These are phyloP conservation scores for Nomada hirtipes DNA, from an alignment of 2,888 invertebrate species.

Conservation along the genomic window DNA sequence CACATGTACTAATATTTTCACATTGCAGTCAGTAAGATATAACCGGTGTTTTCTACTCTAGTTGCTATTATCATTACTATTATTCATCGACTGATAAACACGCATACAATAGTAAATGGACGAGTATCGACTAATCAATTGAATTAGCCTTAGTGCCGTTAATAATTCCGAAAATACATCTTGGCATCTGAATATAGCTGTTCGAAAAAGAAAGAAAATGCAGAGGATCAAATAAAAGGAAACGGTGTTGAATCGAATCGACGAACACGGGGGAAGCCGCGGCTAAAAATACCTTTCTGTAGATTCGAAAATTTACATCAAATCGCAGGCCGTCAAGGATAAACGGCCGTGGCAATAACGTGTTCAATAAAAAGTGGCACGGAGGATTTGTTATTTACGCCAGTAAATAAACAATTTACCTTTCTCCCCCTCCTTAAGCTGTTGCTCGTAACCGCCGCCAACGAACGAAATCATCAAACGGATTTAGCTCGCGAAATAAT, in stretches of 20 bases:
- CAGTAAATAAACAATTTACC: conserved; percentile 26
- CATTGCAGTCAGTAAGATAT: too few relatives aligned
- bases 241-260: not conserved
- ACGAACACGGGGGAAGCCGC: not conserved
- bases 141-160: too few relatives aligned
- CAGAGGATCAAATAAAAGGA: too few relatives aligned
- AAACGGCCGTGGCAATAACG: conserved; percentile 21
- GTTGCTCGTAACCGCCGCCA: conserved; percentile 2
- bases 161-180: too few relatives aligned
- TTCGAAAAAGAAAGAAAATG: too few relatives aligned
- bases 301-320: conserved; percentile 10
- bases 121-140: too few relatives aligned
- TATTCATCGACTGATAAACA: too few relatives aligned
- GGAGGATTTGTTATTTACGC: conserved; percentile 29
- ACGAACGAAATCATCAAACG: conserved; percentile 18
- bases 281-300: conserved; percentile 11
- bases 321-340: conserved; percentile 20
- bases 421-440: not conserved
- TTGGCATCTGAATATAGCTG: too few relatives aligned
- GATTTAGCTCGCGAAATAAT: conserved; percentile 20
- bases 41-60: too few relatives aligned
- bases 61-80: too few relatives aligned
- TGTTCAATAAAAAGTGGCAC: conserved; percentile 14
- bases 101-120: too few relatives aligned
- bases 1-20: too few relatives aligned